Evolutionary conservation across 1,140 invertebrate species (phyloP), one percentile per base, ranked within the genome.

Genomic region (Tribolium castaneum): DNA sequence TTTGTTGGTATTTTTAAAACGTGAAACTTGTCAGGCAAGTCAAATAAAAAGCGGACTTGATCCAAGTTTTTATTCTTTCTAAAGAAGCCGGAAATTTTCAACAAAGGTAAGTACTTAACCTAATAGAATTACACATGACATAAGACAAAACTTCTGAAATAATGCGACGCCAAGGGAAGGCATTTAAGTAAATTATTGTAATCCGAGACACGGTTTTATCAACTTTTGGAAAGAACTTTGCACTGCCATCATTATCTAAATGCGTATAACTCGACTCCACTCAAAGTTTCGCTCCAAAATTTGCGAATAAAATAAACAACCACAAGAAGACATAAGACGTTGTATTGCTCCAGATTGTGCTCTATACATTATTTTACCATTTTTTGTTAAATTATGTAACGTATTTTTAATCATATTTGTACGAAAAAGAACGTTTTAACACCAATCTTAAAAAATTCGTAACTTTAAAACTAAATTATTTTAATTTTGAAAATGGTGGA

Each of bases 1-100:
- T 66, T 75, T 71, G 39, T 45, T 45, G 39, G n/a, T 45, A 45
- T 45, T 45, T 45, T 45, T 45, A 45, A 45, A 45, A 45, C 39
- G 39, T 9, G n/a, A n/a, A 45, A 45, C 39, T 45, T 45, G 39
- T 45, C n/a, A n/a, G n/a, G n/a, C 7, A 45, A n/a, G 3, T 5
- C 39, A 45, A 45, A 45, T 45, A 45, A 45, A 45, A 45, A n/a
- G 7, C n/a, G 39, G 39, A 45, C 39, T 45, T 45, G 39, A 45
- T 45, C 9, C 39, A 45, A 45, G 5, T 45, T 45, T 45, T 45
- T 45, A 45, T 45, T 45, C 39, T 45, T 45, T 45, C 9, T 0
- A 30, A 30, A 45, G 39, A 45, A 45, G 0, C 39, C 5, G 39
- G 39, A 45, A 45, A 45, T 45, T 45, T 45, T 45, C n/a, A 45